phyloP scores from a whole-genome alignment of 2,888 invertebrate genomes.

The Junonia oenone region DNA sequence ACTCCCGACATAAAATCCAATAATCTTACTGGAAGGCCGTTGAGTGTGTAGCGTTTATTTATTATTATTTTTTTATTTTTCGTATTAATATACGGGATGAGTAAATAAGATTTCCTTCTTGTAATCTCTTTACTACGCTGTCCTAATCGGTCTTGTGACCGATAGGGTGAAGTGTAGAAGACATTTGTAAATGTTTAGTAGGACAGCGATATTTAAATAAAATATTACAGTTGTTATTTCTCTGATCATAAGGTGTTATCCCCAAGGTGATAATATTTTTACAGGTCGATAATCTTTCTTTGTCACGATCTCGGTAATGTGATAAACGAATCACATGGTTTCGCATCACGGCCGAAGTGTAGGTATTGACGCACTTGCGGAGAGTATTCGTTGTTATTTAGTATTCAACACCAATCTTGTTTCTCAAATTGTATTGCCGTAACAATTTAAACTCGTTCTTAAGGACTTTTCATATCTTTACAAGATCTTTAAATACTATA shows the following conservation, averaged over 20 bases:
- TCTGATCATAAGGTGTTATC: constrained; percentile 21
- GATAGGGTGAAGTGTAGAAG: constrained; percentile 7
- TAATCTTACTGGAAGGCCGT: too few species aligned
- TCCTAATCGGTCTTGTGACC: constrained; percentile 20
- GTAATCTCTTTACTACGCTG: too few species aligned
- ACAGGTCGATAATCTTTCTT: constrained; percentile 50
- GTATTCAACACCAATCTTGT: constrained; percentile 25
- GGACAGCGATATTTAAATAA: constrained; percentile 16
- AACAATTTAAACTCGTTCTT: constrained; percentile 22
- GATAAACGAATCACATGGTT: constrained; percentile 63
- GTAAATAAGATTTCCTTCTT: too few species aligned
- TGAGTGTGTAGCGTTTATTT: too few species aligned
- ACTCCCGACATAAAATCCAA: too few species aligned
- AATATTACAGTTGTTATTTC: constrained; percentile 8
- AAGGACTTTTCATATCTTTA: constrained; percentile 11
- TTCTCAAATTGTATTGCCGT: constrained; percentile 16
- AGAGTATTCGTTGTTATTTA: constrained; percentile 23
- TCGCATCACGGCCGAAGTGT: constrained; percentile 30
- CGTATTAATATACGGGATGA: too few species aligned
- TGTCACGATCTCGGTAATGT: constrained; percentile 56
- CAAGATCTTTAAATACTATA: neutral
- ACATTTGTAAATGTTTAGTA: constrained; percentile 13
- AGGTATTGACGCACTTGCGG: constrained; percentile 20
- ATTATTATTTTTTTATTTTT: too few species aligned
- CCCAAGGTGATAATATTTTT: constrained; percentile 36